Percentiles rank a stretch among this genome's conserved stretches.
phyloP scores from a whole-genome alignment of 2,888 invertebrate genomes.

The Megalurothrips usitatus region DNA sequence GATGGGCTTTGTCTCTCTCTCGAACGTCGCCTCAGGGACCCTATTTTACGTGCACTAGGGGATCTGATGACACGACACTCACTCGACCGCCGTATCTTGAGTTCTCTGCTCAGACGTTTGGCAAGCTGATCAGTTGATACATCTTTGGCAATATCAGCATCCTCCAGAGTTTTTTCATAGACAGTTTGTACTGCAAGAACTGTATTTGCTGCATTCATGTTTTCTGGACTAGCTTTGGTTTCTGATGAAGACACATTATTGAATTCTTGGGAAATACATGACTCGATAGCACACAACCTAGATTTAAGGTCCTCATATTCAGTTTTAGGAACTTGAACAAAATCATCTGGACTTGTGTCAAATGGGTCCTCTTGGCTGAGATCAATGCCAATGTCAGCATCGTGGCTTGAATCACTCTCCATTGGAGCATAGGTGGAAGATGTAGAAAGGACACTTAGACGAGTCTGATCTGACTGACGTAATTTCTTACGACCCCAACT shows the following conservation, averaged over 20 bases:
- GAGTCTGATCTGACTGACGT: neutral
- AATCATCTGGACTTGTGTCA: conserved; percentile 52
- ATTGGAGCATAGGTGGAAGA: conserved; percentile 17
- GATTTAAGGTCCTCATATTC: conserved; percentile 75
- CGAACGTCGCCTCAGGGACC: conserved; percentile 66
- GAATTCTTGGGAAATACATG: conserved; percentile 64
- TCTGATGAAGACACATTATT: conserved; percentile 43
- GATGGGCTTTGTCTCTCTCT: conserved; percentile 49
- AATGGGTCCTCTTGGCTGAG: conserved; percentile 44
- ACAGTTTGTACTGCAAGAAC: conserved; percentile 56
- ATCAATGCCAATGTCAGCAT: conserved; percentile 9
- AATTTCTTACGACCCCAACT: conserved; percentile 33
- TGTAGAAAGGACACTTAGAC: neutral
- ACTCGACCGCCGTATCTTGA: conserved; percentile 66
- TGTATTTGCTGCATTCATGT: conserved; percentile 36
- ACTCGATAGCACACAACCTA: conserved; percentile 68
- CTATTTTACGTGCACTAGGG: conserved; percentile 77
- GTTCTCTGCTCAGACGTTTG: conserved; percentile 63
- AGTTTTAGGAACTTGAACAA: conserved; percentile 65
- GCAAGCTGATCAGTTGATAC: conserved; percentile 67
- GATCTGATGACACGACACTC: conserved; percentile 70
- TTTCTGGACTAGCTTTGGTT: conserved; percentile 41
- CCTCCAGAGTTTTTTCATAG: conserved; percentile 68
- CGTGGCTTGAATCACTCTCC: conserved; percentile 12
- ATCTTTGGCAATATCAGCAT: conserved; percentile 60